phyloP scores from a whole-genome alignment of 1,140 invertebrate species.

The Ceratosolen fusciceps region DNA sequence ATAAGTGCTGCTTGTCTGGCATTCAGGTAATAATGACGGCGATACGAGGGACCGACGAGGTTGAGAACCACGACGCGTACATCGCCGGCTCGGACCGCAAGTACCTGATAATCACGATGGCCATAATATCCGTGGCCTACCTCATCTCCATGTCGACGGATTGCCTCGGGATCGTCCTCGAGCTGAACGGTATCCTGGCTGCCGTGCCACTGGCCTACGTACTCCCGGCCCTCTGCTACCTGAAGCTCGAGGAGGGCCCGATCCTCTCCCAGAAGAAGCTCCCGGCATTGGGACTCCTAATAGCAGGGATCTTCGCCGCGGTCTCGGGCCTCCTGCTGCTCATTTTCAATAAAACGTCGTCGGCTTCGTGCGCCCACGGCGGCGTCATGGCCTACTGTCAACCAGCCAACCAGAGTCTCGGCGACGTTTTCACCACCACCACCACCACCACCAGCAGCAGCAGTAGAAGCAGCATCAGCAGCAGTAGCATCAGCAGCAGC shows the following conservation, averaged over 20 bases:
- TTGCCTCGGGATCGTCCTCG: slow-evolving; percentile 88
- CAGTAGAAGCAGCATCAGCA: no score
- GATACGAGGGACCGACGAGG: slow-evolving; percentile 72
- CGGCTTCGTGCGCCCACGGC: slow-evolving; percentile 77
- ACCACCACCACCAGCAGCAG: background rate
- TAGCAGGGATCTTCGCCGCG: slow-evolving; percentile 82
- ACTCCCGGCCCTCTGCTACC: slow-evolving; percentile 85
- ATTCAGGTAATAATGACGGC: slow-evolving; percentile 67
- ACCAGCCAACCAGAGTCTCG: background rate
- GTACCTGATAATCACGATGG: slow-evolving; percentile 80
- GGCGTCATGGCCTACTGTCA: slow-evolving; percentile 76
- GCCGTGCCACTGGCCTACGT: slow-evolving; percentile 90
- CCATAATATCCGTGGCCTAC: slow-evolving; percentile 80
- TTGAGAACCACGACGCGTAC: slow-evolving; percentile 72
- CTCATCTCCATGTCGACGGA: slow-evolving; percentile 88
- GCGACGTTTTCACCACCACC: no score
- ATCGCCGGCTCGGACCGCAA: slow-evolving; percentile 67
- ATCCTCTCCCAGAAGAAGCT: slow-evolving; percentile 80
- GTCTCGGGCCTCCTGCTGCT: slow-evolving; percentile 75
- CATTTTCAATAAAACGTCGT: slow-evolving; percentile 70
- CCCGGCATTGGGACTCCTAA: slow-evolving; percentile 79
- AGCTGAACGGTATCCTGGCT: slow-evolving; percentile 88
- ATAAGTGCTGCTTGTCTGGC: background rate
- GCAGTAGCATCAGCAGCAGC: background rate
- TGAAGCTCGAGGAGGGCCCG: slow-evolving; percentile 82